phyloP scores from a whole-genome alignment of 2,888 invertebrate species.

The Volucella inanis region DNA sequence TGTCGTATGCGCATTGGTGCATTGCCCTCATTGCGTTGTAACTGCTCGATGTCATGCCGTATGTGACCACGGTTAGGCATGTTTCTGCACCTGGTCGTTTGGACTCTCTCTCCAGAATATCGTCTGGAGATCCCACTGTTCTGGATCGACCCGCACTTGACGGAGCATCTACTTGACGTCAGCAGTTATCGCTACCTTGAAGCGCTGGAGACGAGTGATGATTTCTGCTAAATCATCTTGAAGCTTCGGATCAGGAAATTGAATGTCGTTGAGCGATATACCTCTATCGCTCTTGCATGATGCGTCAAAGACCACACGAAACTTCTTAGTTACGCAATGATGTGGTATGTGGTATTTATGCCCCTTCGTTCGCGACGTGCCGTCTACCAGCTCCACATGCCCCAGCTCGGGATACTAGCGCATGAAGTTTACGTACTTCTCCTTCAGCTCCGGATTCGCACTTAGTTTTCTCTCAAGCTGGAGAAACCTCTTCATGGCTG shows the following conservation, averaged over 20 bases:
- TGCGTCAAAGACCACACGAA: slow-evolving; percentile 29
- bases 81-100: slow-evolving; percentile 5
- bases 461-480: slow-evolving; percentile 14
- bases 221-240: no score
- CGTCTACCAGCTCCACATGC: not conserved
- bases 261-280: slow-evolving; percentile 26
- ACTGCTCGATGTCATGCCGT: not conserved
- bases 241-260: slow-evolving; percentile 10
- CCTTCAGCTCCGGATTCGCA: slow-evolving; percentile 18
- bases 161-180: slow-evolving; percentile 41
- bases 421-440: slow-evolving; percentile 20
- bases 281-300: slow-evolving; percentile 23
- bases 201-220: slow-evolving; percentile 17
- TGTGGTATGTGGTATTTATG: slow-evolving; percentile 15
- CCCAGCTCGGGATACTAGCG: slow-evolving; percentile 17
- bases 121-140: slow-evolving; percentile 36
- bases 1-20: slow-evolving; percentile 9
- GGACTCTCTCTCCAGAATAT: slow-evolving; percentile 47
- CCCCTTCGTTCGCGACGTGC: not conserved
- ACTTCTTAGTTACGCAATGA: slow-evolving; percentile 26
- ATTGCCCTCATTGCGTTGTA: not conserved
- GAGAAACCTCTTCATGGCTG: slow-evolving; percentile 17
- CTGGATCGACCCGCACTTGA: slow-evolving; percentile 24
- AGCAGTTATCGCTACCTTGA: slow-evolving; percentile 25
- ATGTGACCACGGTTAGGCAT: not conserved